Conservation (phyloP, 2,113 vertebrate genomes). For the Peromyscus maniculatus region DNA sequence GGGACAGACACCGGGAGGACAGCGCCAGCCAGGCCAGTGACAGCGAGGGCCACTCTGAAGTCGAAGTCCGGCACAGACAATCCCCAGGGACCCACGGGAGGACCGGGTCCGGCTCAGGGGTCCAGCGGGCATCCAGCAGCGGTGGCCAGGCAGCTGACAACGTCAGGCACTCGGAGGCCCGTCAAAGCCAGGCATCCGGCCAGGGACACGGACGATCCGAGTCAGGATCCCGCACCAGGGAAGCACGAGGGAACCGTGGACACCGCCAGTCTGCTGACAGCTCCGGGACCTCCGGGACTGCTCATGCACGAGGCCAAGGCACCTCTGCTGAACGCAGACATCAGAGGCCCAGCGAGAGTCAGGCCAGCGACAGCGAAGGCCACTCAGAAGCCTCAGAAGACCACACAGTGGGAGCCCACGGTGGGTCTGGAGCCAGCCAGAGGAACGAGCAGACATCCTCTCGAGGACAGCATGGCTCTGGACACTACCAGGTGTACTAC, state of each 20-base stretch:
- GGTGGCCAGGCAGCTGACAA: neutral
- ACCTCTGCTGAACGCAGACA: no score
- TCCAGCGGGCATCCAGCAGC: neutral
- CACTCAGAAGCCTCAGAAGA: no score
- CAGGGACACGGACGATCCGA: no score
- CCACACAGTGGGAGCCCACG: neutral
- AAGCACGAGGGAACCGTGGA: no score
- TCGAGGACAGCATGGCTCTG: neutral
- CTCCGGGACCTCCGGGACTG: no score
- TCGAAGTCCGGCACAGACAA: fast-evolving
- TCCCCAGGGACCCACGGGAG: no score
- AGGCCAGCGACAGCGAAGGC: neutral
- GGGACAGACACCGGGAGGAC: fast-evolving
- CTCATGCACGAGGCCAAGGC: no score
- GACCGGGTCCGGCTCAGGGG: neutral
- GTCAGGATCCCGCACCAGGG: no score
- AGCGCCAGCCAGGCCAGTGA: neutral
- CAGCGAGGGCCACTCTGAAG: neutral
- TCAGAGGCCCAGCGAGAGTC: neutral
- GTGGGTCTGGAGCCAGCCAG: no score
- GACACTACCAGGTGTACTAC: neutral
- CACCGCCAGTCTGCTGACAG: no score
- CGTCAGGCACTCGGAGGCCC: neutral
- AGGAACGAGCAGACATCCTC: no score
- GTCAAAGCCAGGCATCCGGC: no score